Evolutionary conservation across 2,113 vertebrate genomes (phyloP).

Genomic region (Pterocles burchelli): DNA sequence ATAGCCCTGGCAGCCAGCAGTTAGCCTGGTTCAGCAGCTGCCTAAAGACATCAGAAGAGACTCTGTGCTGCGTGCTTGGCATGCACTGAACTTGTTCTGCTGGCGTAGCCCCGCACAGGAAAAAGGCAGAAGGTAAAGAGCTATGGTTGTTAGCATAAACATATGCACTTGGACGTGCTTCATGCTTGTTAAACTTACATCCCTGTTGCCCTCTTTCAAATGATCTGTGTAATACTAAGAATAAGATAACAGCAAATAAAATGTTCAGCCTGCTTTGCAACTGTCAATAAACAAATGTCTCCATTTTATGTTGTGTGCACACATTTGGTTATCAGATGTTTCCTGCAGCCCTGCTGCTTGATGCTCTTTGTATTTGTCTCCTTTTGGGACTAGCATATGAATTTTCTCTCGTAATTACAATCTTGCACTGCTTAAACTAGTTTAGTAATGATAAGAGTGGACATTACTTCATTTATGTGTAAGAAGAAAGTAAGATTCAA

Average conservation of each 20-base stretch:
- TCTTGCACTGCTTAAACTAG: background rate
- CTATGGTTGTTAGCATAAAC: background rate
- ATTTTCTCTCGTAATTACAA: background rate
- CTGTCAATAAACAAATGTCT: constrained; percentile 22
- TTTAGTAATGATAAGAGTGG: background rate
- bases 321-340: background rate
- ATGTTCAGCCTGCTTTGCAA: background rate
- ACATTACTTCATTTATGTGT: background rate
- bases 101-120: rapidly evolving
- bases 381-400: background rate
- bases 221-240: constrained; percentile 32
- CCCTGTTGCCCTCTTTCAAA: constrained; percentile 21
- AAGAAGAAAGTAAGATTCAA: background rate
- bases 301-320: background rate
- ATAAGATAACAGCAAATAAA: constrained; percentile 32
- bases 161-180: background rate
- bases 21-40: background rate
- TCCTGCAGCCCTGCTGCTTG: background rate
- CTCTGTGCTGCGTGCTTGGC: background rate
- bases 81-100: background rate
- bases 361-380: background rate
- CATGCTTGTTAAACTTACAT: constrained; percentile 16
- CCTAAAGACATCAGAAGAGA: background rate
- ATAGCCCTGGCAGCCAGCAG: background rate
- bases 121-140: background rate